Percentiles rank a stretch among this genome's conserved stretches.
These are phyloP conservation scores for Stegostoma tigrinum DNA, from an alignment of 2,113 vertebrate genomes.

Conservation along the genomic window DNA sequence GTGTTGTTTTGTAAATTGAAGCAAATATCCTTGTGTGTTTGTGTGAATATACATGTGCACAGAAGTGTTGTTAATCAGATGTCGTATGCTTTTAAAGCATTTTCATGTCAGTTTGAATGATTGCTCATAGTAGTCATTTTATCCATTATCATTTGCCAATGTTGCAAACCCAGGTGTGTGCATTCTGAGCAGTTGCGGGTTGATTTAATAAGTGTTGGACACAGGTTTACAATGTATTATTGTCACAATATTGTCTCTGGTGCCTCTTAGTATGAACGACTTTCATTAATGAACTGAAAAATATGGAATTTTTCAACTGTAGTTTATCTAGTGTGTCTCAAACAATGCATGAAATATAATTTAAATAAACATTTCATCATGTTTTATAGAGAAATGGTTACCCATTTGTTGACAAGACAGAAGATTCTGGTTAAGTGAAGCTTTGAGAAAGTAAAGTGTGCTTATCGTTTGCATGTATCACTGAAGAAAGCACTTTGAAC, in stretches of 20 bases:
- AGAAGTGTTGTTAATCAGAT: slow-evolving; percentile 20
- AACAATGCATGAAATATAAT: background rate
- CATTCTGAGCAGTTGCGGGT: slow-evolving; percentile 1
- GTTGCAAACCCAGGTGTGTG: background rate
- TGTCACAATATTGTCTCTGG: slow-evolving; percentile 21
- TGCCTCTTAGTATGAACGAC: background rate
- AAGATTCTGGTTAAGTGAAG: background rate
- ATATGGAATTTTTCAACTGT: background rate
- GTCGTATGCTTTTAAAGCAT: background rate
- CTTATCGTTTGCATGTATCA: background rate
- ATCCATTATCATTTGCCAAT: background rate
- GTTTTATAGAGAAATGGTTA: background rate
- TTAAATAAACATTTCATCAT: slow-evolving; percentile 14
- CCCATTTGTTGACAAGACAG: background rate
- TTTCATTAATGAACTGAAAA: background rate
- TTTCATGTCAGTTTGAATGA: background rate
- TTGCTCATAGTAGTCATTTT: background rate
- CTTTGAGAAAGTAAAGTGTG: background rate
- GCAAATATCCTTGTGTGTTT: slow-evolving; percentile 2
- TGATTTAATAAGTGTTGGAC: background rate
- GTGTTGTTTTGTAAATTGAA: slow-evolving; percentile 31
- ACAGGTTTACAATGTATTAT: background rate
- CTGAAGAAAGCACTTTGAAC: background rate
- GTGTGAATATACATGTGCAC: background rate
- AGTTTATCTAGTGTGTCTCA: slow-evolving; percentile 1